Base-by-base conservation (phyloP, 2,888 invertebrate genomes). In the Tricholauxania praeusta region DNA sequence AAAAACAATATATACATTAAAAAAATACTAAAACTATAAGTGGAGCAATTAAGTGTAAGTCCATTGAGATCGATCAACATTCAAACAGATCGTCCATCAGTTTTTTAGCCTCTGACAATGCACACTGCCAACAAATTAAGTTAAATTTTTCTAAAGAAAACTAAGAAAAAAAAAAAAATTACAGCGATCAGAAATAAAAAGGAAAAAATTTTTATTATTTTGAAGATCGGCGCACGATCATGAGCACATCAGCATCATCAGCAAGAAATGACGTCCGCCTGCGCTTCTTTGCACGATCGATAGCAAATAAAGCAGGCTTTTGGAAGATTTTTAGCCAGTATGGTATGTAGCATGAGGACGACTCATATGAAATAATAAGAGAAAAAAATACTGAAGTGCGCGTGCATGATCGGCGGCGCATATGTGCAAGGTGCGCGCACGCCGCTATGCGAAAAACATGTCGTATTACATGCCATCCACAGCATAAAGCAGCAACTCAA, bases 341-440 rank as follows among this genome's bases (percentile, higher is more conserved):
- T 39, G 7, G 28, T 28, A 28, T 39, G 7, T 39, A 39, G 39
- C 39, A 39, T 10, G 10, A 2, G 39, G 1, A 39, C 7, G 10
- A 39, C 39, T 39, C 39, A 39, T 28, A 28, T 28, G 28, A 28
- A 39, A 39, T 10, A 39, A 39, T 3, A 0, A 39, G 1, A 39
- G 8, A 10, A 39, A 39, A 39, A 39, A 39, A 39, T 5, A 10
- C 39, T 39, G 39, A 10, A 10, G 22, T 53, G 68, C 59, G 68
- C 68, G 59, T 51, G 60, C 62, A 66, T 17, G 17, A 66, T 17
- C 66, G 19, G 39, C 64, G 59, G 68, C 68, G 66, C 71, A 65
- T 71, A 66, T 55, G 67, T 53, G 75, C 75, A 75, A 75, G 75
- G 71, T 75, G 75, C 53, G 62, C 53, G 70, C 71, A 55, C 55